Conservation (phyloP, 2,113 vertebrate species). For the Genyomyrus donnyi region DNA sequence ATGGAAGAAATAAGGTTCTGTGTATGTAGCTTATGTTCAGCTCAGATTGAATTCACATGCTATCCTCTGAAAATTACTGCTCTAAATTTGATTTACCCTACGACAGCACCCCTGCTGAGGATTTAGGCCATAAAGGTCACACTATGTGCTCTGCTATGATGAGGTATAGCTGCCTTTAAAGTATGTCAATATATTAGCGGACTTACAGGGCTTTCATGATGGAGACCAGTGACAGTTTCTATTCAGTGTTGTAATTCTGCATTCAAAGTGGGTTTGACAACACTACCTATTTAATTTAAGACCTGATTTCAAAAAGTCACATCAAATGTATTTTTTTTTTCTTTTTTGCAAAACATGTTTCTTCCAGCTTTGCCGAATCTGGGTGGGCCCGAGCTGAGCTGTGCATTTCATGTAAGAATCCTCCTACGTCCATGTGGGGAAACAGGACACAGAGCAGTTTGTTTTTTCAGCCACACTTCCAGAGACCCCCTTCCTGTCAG, state of each 20-base stretch:
- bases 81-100: conserved; percentile 47
- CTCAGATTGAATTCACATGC: conserved; percentile 55
- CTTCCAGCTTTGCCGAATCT: neutral
- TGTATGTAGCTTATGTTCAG: conserved; percentile 53
- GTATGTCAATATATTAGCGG: conserved; percentile 37
- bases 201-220: neutral
- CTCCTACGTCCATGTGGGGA: neutral
- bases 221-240: neutral
- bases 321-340: neutral
- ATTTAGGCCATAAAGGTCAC: conserved; percentile 38
- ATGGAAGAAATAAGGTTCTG: conserved; percentile 64
- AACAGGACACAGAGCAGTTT: neutral
- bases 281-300: neutral
- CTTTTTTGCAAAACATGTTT: neutral
- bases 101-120: conserved; percentile 44
- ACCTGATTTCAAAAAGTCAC: neutral
- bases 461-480: neutral
- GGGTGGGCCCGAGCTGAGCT: neutral
- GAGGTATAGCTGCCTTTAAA: conserved; percentile 17
- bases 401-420: neutral
- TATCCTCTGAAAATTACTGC: conserved; percentile 39
- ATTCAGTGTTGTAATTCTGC: neutral
- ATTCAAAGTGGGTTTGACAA: neutral
- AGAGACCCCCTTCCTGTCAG: neutral
- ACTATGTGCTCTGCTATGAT: conserved; percentile 32